Evolutionary conservation across 1,140 invertebrate species (phyloP), one percentile per base, ranked within the genome.

Genomic region (Acromyrmex echinatior): DNA sequence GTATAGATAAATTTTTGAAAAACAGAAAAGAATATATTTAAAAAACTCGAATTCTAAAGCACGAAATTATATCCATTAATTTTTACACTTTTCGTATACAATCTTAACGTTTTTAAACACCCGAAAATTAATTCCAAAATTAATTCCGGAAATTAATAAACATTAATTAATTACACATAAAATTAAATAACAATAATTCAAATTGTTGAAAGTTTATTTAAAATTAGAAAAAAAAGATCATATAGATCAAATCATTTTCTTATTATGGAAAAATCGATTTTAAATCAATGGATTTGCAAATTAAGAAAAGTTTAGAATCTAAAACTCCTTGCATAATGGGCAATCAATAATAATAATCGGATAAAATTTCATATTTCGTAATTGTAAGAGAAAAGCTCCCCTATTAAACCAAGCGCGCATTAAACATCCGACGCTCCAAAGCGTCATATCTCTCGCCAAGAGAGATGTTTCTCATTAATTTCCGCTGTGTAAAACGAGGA

Each of bases 391-490:
- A 1, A 25, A 31, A 70, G 3, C 66, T 31, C 10, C 16, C 14
- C 21, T 65, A 81, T 71, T 45, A 60, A 71, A 81, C 7, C 21
- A 71, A 58, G 21, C 66, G 51, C 16, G 21, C 10, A n/a, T 81
- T 81, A 81, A 81, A 81, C 3, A 39, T 16, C 18, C 6, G 78
- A 58, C 25, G 63, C 28, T 25, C 4, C 35, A 70, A 56, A 58
- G 25, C 35, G 35, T 70, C 21, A 56, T n/a, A 58, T 71, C 10
- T 71, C 31, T 70, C 3, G 16, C 21, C 21, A 31, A 35, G 63
- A 56, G 49, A 80, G n/a, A 58, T 56, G 53, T 71, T 35, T 71
- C 78, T 58, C 65, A 56, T 80, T 51, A 45, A 70, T 71, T 81
- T 35, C 63, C 35, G 31, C 31, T 56, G 31, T 7, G 78, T 81